These are phyloP conservation scores for Eufriesea mexicana DNA, from an alignment of 1,140 invertebrate species.

Conservation along the genomic window DNA sequence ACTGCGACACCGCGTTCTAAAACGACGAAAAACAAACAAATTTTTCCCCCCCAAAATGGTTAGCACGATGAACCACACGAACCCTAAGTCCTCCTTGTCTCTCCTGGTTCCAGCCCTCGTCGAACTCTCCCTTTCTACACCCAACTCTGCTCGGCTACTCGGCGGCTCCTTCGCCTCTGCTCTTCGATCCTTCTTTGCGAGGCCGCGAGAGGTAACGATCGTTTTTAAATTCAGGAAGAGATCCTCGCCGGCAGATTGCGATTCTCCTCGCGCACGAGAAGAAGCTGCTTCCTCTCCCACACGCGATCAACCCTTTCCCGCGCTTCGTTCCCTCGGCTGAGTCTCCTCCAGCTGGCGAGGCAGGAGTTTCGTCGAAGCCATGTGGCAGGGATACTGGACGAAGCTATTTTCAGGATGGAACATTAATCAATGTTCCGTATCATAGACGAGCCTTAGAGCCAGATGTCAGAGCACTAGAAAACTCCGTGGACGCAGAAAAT, in stretches of 20 bases:
- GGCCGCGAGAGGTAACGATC: constrained; percentile 13
- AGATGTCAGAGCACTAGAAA: no score
- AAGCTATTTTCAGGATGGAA: no score
- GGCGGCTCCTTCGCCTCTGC: neutral
- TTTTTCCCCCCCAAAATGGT: no score
- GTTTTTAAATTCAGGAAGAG: constrained; percentile 46
- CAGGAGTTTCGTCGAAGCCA: neutral
- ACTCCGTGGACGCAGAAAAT: no score
- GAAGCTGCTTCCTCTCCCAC: neutral
- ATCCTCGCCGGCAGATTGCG: constrained; percentile 30
- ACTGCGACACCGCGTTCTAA: no score
- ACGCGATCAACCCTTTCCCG: neutral
- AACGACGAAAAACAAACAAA: no score
- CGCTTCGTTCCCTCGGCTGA: neutral
- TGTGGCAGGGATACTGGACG: no score
- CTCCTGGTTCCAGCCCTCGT: neutral
- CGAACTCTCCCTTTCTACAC: neutral
- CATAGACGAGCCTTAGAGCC: no score
- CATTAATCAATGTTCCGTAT: no score
- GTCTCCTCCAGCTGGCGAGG: neutral
- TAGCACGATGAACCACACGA: constrained; percentile 42
- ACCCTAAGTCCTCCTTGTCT: neutral
- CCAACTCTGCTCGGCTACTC: neutral
- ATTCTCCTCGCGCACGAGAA: neutral
- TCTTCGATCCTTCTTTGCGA: neutral